Conservation (phyloP, 1,140 invertebrate species). For the Nebria ingens region DNA sequence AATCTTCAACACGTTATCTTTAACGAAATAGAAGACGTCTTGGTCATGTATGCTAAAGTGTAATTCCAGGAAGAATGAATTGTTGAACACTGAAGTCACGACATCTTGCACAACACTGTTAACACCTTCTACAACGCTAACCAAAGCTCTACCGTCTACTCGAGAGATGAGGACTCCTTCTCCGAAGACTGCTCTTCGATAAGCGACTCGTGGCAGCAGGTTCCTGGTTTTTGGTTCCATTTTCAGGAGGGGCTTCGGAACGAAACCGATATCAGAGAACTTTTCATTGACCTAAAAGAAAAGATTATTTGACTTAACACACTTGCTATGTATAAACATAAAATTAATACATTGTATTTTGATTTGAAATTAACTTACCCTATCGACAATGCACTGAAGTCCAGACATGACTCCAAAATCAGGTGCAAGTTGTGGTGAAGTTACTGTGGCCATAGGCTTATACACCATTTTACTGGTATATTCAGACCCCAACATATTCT, state of each 20-base stretch:
- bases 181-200: conserved; percentile 75
- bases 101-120: conserved; percentile 85
- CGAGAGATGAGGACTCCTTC: conserved; percentile 81
- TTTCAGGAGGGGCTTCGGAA: conserved; percentile 68
- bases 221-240: conserved; percentile 73
- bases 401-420: conserved; percentile 83
- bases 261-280: conserved; percentile 71
- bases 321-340: neutral
- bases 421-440: conserved; percentile 64
- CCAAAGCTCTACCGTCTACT: conserved; percentile 64
- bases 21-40: conserved; percentile 89
- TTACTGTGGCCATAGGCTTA: conserved; percentile 60
- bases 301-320: conserved; percentile 9
- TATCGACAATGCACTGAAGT: conserved; percentile 75
- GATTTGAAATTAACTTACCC: conserved; percentile 36
- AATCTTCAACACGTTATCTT: conserved; percentile 72
- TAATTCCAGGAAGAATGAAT: conserved; percentile 82
- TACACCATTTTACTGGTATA: conserved; percentile 68
- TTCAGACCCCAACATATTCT: conserved; percentile 71
- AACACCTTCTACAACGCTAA: conserved; percentile 74
- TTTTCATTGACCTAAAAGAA: conserved; percentile 58
- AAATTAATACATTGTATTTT: neutral
- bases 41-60: conserved; percentile 86
- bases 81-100: conserved; percentile 87
- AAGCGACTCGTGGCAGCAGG: conserved; percentile 66